Percentiles rank a stretch among this genome's conserved stretches.
Evolutionary conservation across 2,888 invertebrate species (phyloP).

Genomic region (Chrysopilus asiliformis): DNA sequence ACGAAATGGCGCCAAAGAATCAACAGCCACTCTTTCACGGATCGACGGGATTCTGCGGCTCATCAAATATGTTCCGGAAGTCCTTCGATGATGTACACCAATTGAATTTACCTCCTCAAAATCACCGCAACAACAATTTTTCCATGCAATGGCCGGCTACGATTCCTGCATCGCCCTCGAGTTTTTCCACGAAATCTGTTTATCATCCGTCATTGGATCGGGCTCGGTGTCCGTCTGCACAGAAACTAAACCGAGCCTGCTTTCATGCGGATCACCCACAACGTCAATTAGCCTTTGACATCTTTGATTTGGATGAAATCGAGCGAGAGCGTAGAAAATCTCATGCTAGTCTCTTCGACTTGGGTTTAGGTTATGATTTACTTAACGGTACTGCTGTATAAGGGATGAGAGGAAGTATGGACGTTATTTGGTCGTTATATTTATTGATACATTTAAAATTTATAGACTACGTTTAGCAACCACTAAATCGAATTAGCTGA

Average conservation of each 20-base stretch:
- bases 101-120: background rate
- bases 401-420: too few species aligned
- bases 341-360: conserved; percentile 31
- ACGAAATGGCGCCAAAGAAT: conserved; percentile 18
- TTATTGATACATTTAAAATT: too few species aligned
- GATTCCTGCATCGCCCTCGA: conserved; percentile 33
- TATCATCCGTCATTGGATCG: conserved; percentile 8
- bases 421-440: too few species aligned
- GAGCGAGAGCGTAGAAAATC: conserved; percentile 33
- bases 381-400: conserved; percentile 34
- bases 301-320: conserved; percentile 33
- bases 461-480: too few species aligned
- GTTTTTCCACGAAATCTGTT: conserved; percentile 22
- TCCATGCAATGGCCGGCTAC: conserved; percentile 32
- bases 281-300: too few species aligned
- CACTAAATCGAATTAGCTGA: too few species aligned
- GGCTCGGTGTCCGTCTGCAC: conserved; percentile 8
- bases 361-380: conserved; percentile 23
- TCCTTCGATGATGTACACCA: conserved; percentile 19
- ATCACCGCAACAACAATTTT: conserved; percentile 11
- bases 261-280: conserved; percentile 24
- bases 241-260: conserved; percentile 23
- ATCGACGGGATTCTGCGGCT: background rate
- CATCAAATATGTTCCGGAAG: conserved; percentile 17
- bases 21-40: too few species aligned